Base-by-base conservation (phyloP, 2,888 invertebrate species). In the Diachrysia chrysitis region DNA sequence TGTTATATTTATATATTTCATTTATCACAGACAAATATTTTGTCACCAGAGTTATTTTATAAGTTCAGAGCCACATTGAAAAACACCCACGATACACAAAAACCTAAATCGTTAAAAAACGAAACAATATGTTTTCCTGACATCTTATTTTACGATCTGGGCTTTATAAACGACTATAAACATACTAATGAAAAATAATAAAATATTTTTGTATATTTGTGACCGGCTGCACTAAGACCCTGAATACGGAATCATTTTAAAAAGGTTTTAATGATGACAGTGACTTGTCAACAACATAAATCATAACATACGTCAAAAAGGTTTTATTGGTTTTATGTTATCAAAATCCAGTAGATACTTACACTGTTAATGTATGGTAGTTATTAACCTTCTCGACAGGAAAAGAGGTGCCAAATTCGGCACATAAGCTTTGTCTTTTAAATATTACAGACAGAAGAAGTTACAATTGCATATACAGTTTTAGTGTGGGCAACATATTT, bases 281-380 rank as follows among this genome's bases (percentile, higher is more conserved):
- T 61, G 66, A 71, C 74, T 56, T 55, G 63, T 56, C 74, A 71
- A 65, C 66, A 68, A 59, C 72, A 70, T 78, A 78, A 79, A 81
- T 79, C 78, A 78, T 75, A 70, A 35, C 68, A 65, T 66, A 68
- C 51, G 63, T 67, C 64, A 16, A 66, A 66, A 62, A 59, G 37
- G 57, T 74, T 71, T 79, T 74, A 78, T 71, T 68, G 64, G 65
- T 35, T 63, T 77, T 65, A 66, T 69, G 74, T 71, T 74, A 71
- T 74, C 71, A 64, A 66, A 67, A n/a, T n/a, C n/a, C n/a, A n/a
- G n/a, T n/a, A n/a, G n/a, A n/a, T n/a, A n/a, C n/a, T n/a, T n/a
- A n/a, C n/a, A n/a, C n/a, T n/a, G n/a, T n/a, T n/a, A n/a, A n/a
- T n/a, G n/a, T n/a, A n/a, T n/a, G n/a, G n/a, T n/a, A n/a, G n/a